Evolutionary conservation across 2,888 invertebrate genomes (phyloP).

Genomic region (Siphonodentalium dalli): DNA sequence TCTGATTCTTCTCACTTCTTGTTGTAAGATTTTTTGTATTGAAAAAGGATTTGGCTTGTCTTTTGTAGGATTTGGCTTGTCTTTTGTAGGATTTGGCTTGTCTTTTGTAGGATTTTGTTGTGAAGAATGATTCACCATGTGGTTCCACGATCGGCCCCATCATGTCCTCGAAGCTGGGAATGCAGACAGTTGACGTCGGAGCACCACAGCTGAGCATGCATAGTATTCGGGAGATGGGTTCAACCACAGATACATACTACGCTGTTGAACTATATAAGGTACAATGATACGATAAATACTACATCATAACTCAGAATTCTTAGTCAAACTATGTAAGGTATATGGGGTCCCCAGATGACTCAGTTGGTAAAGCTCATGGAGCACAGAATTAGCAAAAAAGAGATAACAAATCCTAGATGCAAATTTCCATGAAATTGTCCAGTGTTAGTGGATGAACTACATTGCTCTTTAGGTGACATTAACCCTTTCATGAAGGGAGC

Average conservation of each 20-base stretch:
- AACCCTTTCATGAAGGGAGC: no score
- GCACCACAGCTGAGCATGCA: conserved; percentile 69
- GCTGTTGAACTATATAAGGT: conserved; percentile 65
- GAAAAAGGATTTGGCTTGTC: background rate
- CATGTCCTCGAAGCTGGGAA: conserved; percentile 66
- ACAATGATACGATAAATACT: conserved; percentile 64
- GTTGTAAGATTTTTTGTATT: background rate
- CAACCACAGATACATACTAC: conserved; percentile 64
- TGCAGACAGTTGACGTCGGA: conserved; percentile 68
- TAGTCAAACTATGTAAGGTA: conserved; percentile 67
- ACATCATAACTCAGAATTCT: conserved; percentile 67
- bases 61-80: background rate
- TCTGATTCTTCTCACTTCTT: no score
- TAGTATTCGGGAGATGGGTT: conserved; percentile 68
- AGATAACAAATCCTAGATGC: no score
- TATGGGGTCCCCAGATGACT: conserved; percentile 67
- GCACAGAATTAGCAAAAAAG: conserved; percentile 68
- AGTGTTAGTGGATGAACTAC: no score
- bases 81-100: conserved; percentile 64
- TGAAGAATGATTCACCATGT: conserved; percentile 67
- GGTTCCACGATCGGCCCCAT: conserved; percentile 70
- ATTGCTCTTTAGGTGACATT: no score
- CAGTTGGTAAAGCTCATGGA: no score
- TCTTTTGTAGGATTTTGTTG: conserved; percentile 65
- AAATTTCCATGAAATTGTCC: no score